Base-by-base conservation (phyloP, 2,888 invertebrate species). In the Poecilus cupreus region DNA sequence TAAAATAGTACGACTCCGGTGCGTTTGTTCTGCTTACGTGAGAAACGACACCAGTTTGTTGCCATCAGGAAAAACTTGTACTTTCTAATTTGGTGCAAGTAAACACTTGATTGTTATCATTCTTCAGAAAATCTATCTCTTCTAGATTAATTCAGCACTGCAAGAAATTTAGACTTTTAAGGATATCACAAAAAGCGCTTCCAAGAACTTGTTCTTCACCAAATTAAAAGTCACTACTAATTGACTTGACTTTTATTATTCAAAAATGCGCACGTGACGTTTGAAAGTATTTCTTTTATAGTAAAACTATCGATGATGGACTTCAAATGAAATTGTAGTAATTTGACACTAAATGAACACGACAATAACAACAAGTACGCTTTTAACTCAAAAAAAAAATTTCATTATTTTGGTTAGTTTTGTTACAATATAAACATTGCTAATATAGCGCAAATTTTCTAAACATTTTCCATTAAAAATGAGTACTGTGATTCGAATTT, bases 71-170 rank as follows among this genome's bases (percentile, higher is more conserved):
- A 68, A 68, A 68, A 68, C 64, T 68, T 68, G 64, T 68, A 68
- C 64, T 68, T 68, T 68, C 64, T 68, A 32, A 68, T 68, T 68
- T 68, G 32, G 64, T 32, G 51, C 51, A 51, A 43, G 43, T 22
- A 57, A 57, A 22, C 57, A 57, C 57, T 22, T 13, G 60, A 68
- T 68, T 68, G 64, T 68, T 68, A 68, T 68, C 64, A 68, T 68
- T 68, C 64, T 68, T 68, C 64, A 18, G 51, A 18, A 18, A 51
- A 51, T 51, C 3, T 18, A 51, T 51, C 43, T 32, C 43, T 43
- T 18, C 3, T 10, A 18, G 18, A 51, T 51, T 13, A 51, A 51
- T 51, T 51, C 51, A 51, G 5, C 8, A 51, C 51, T 32, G 10
- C 18, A 51, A 18, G 18, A 18, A 51, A 2, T 51, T 51, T 8